A percentile compares a stretch with the other conserved stretches of the same genome.
Conservation (phyloP, 2,888 invertebrate species). For the Plagodis dolabraria region DNA sequence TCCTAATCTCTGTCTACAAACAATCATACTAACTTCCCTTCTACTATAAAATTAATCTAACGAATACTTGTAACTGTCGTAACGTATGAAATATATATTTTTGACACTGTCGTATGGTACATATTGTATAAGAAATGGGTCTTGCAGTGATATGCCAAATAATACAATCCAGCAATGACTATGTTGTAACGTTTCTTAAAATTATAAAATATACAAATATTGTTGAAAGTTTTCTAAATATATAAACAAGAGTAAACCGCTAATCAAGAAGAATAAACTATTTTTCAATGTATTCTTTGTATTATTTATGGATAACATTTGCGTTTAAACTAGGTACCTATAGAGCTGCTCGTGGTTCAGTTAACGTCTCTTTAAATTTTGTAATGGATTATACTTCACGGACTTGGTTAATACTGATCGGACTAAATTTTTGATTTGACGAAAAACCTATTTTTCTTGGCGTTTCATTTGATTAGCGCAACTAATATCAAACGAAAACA, state of each 20-base stretch:
- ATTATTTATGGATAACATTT: conserved; percentile 50
- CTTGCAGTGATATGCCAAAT: conserved; percentile 84
- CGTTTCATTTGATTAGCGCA: too few relatives aligned
- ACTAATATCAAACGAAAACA: too few relatives aligned
- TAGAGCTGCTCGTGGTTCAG: too few relatives aligned
- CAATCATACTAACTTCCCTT: conserved; percentile 13
- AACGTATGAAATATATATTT: conserved; percentile 51
- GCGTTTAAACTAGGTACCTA: too few relatives aligned
- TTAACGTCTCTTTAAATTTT: too few relatives aligned
- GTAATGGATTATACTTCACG: too few relatives aligned
- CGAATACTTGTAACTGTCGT: conserved; percentile 23
- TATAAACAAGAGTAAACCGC: conserved; percentile 76
- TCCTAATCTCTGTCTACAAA: conserved; percentile 16
- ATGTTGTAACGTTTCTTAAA: conserved; percentile 78
- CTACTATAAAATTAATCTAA: conserved; percentile 16
- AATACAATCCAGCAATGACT: conserved; percentile 79
- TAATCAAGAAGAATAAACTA: conserved; percentile 83
- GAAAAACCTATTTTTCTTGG: too few relatives aligned
- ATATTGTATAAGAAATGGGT: conserved; percentile 54
- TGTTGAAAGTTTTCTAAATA: conserved; percentile 84
- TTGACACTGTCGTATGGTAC: conserved; percentile 63
- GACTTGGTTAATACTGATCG: too few relatives aligned
- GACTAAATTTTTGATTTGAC: too few relatives aligned
- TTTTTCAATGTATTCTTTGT: conserved; percentile 78
- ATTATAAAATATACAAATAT: conserved; percentile 80